A percentile compares a stretch with the other conserved stretches of the same genome.
These are phyloP conservation scores for Enteromius mattozi DNA, from an alignment of 2,797 vertebrate genomes.

Conservation along the genomic window DNA sequence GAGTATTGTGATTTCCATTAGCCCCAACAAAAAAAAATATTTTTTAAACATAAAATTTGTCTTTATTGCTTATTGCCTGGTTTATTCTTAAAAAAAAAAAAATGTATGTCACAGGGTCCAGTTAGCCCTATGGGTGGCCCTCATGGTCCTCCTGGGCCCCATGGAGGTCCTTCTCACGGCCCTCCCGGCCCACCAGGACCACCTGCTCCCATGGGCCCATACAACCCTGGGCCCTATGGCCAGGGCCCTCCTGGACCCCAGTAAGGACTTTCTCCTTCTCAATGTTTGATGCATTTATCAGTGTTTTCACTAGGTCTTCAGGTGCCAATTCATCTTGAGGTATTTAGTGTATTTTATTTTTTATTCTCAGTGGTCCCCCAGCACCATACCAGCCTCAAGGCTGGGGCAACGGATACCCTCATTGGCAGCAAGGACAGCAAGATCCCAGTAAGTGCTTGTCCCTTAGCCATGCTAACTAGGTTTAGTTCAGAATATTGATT, in stretches of 20 bases:
- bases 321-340: not conserved
- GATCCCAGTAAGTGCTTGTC: constrained; percentile 88
- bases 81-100: not conserved
- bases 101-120: constrained; percentile 82
- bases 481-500: not conserved
- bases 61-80: not conserved
- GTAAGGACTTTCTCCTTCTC: constrained; percentile 77
- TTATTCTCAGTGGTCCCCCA: constrained; percentile 87
- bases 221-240: constrained; percentile 96
- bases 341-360: not conserved
- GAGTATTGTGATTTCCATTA: constrained; percentile 62
- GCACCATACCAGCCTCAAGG: constrained; percentile 96
- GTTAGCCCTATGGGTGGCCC: constrained; percentile 95
- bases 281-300: not conserved
- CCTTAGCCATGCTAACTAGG: not conserved
- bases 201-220: constrained; percentile 95
- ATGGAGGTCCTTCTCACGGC: constrained; percentile 94
- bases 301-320: constrained; percentile 15
- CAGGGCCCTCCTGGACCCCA: constrained; percentile 97
- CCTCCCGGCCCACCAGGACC: constrained; percentile 95
- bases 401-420: constrained; percentile 97
- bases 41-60: not conserved
- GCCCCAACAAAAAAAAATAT: too few species aligned
- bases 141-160: constrained; percentile 94
- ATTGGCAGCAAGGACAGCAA: constrained; percentile 97